phyloP scores from a whole-genome alignment of 2,113 vertebrate species.

The Gnathonemus longibarbis region DNA sequence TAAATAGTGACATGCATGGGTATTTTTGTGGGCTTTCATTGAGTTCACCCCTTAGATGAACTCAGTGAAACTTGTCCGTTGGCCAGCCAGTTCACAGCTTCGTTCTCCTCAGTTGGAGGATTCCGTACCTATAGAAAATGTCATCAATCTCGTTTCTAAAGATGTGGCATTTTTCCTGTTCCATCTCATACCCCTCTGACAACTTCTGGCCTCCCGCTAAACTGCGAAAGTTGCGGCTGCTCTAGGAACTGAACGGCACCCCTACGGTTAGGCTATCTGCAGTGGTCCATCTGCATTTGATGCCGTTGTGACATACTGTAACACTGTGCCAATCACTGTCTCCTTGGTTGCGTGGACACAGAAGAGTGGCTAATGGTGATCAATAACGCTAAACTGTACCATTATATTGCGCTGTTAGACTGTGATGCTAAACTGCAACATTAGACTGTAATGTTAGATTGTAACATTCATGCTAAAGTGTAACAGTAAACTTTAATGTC shows the following conservation, averaged over 20 bases:
- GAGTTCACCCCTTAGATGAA: neutral
- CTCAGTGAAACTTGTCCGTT: neutral
- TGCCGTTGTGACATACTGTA: neutral
- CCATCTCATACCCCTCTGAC: neutral
- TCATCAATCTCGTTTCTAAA: slow-evolving; percentile 48
- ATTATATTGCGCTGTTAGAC: neutral
- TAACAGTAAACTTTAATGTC: neutral
- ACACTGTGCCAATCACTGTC: neutral
- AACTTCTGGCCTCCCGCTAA: slow-evolving; percentile 40
- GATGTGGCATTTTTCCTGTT: neutral
- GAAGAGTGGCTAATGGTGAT: neutral
- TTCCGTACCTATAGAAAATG: slow-evolving; percentile 26
- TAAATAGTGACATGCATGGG: neutral
- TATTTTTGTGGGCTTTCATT: neutral
- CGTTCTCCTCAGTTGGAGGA: neutral
- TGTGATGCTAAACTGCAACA: neutral
- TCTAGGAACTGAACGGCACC: neutral
- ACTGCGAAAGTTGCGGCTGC: slow-evolving; percentile 31
- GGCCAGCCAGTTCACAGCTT: neutral
- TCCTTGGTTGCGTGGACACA: neutral
- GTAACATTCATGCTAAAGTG: neutral
- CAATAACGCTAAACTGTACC: neutral
- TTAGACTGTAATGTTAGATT: neutral
- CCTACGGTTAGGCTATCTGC: neutral
- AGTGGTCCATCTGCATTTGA: neutral